These are phyloP conservation scores for Idaea biselata DNA, from an alignment of 2,888 invertebrate species.

Conservation along the genomic window DNA sequence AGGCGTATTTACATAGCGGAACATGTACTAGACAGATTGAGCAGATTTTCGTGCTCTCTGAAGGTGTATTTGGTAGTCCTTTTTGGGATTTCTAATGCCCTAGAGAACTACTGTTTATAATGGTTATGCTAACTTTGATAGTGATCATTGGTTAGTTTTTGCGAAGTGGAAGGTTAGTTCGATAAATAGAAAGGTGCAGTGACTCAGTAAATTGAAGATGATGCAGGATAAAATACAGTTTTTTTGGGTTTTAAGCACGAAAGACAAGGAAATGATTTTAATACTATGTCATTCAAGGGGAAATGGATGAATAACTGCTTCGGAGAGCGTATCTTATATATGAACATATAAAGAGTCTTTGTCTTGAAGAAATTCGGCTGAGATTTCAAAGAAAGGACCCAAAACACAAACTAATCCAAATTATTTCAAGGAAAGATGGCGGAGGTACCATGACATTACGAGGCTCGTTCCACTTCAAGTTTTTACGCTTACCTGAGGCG, in stretches of 20 bases:
- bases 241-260: neutral
- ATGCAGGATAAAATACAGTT: neutral
- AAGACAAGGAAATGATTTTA: neutral
- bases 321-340: neutral
- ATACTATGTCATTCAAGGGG: neutral
- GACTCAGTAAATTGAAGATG: neutral
- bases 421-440: constrained; percentile 70
- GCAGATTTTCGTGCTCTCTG: neutral
- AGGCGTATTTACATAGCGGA: neutral
- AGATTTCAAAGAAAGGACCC: constrained; percentile 28
- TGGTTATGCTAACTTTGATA: neutral
- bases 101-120: neutral
- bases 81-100: neutral
- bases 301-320: neutral
- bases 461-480: constrained; percentile 61
- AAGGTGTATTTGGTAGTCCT: neutral
- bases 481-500: constrained; percentile 65
- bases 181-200: neutral
- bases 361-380: neutral
- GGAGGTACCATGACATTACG: constrained; percentile 68
- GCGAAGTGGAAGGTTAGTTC: neutral
- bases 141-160: neutral
- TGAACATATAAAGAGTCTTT: neutral
- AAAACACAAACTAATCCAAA: constrained; percentile 54
- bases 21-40: neutral